These are phyloP conservation scores for Pecten maximus DNA, from an alignment of 2,888 invertebrate genomes.

Conservation along the genomic window DNA sequence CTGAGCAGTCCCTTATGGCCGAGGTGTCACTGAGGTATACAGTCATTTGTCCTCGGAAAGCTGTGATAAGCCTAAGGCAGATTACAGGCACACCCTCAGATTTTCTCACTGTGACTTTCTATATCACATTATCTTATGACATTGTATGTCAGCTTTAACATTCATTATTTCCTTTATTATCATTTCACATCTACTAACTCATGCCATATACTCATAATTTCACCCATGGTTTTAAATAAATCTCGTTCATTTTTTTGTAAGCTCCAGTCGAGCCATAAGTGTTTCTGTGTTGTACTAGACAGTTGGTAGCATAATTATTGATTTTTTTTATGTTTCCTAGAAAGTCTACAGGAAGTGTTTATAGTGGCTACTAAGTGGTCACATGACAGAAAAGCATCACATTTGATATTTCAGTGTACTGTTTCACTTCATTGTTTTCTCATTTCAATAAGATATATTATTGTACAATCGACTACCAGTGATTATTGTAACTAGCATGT, in stretches of 20 bases:
- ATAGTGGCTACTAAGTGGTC: no score
- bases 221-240: not conserved
- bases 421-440: no score
- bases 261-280: not conserved
- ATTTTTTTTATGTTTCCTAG: no score
- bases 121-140: no score
- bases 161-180: not conserved
- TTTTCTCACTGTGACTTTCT: no score
- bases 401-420: no score
- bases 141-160: not conserved
- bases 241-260: not conserved
- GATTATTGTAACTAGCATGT: not conserved
- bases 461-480: conserved; percentile 15
- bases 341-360: no score
- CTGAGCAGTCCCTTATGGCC: not conserved
- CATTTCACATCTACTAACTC: not conserved
- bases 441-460: not conserved
- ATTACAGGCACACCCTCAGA: not conserved
- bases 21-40: not conserved
- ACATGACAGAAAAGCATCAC: no score
- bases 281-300: not conserved
- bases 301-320: no score
- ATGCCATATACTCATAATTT: not conserved
- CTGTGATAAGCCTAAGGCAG: not conserved
- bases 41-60: no score